A percentile compares a stretch with the other conserved stretches of the same genome.
Evolutionary conservation across 2,888 invertebrate genomes (phyloP).

Genomic region (Pseudococcus jackbeardsleyi): DNA sequence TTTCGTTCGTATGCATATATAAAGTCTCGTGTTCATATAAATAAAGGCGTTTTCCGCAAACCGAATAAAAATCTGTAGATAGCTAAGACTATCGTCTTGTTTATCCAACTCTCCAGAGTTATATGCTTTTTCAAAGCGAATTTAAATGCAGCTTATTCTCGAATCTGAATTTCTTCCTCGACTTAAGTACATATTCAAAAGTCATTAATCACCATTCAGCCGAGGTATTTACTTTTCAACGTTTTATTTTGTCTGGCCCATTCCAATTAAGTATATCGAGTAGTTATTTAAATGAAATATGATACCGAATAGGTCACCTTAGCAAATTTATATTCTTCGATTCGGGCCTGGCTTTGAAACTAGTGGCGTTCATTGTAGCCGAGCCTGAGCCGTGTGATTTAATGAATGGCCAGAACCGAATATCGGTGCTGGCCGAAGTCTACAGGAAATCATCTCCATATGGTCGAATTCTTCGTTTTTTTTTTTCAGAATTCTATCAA

Average conservation of each 20-base stretch:
- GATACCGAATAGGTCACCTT: conserved; percentile 43
- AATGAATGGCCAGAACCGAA: background rate
- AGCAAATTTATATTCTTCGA: conserved; percentile 6
- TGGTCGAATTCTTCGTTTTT: background rate
- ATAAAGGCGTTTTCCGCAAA: conserved; percentile 56
- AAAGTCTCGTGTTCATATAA: background rate
- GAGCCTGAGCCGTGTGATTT: background rate
- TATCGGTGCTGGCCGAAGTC: background rate
- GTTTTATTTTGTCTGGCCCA: conserved; percentile 52
- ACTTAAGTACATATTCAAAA: conserved; percentile 29
- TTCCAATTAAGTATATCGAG: conserved; percentile 44
- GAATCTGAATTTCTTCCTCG: background rate
- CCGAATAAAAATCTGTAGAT: conserved; percentile 24
- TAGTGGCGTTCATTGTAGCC: background rate
- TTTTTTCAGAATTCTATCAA: background rate
- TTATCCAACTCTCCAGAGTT: background rate
- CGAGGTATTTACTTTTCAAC: conserved; percentile 19
- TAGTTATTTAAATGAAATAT: conserved; percentile 53
- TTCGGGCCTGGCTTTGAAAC: background rate
- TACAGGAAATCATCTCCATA: background rate
- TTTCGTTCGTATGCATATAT: conserved; percentile 24
- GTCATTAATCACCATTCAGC: conserved; percentile 35
- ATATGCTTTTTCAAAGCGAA: conserved; percentile 14
- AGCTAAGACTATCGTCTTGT: conserved; percentile 30
- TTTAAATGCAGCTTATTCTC: conserved; percentile 35